Evolutionary conservation across 2,113 vertebrate species (phyloP).

Genomic region (Dasypus novemcinctus): DNA sequence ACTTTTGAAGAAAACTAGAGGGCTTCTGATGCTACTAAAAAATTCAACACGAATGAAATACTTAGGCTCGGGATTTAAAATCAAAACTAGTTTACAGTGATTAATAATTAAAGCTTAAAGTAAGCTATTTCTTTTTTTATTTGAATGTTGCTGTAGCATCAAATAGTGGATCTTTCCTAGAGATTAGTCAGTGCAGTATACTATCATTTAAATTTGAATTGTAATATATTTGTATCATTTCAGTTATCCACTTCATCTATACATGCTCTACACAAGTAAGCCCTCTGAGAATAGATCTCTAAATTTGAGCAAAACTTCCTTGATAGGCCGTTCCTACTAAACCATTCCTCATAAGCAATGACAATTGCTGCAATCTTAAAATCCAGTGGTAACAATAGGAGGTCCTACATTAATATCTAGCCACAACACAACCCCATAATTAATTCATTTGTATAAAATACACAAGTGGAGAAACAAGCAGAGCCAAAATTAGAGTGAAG

Average conservation of each 20-base stretch:
- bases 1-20: not conserved
- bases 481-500: not conserved
- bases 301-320: not conserved
- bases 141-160: not conserved
- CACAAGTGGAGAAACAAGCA: not conserved
- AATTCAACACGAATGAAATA: not conserved
- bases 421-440: not conserved
- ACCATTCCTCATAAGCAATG: not conserved
- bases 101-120: not conserved
- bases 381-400: not conserved
- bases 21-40: not conserved
- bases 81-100: not conserved
- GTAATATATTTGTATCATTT: not conserved
- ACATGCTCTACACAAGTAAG: not conserved
- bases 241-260: not conserved
- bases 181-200: not conserved
- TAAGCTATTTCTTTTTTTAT: not conserved
- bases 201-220: not conserved
- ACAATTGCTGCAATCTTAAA: not conserved
- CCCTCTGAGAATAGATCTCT: not conserved
- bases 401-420: not conserved
- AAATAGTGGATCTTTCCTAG: not conserved
- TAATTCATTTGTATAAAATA: not conserved
- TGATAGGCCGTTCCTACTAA: not conserved
- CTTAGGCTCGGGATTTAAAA: not conserved